Evolutionary conservation across 2,797 vertebrate species (phyloP).

Genomic region (Hirundo rustica): DNA sequence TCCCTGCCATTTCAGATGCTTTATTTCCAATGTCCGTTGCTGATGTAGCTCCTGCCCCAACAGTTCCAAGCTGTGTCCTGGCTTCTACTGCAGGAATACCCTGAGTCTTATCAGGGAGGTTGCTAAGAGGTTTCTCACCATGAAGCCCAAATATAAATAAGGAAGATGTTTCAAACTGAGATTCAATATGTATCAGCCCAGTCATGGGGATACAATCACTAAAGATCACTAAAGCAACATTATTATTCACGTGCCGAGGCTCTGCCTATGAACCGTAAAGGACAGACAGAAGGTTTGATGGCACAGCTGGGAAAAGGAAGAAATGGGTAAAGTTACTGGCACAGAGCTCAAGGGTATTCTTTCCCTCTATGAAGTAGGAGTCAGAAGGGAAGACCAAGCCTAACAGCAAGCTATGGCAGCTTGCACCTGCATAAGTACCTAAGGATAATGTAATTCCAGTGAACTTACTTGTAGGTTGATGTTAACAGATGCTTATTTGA

Average conservation of each 20-base stretch:
- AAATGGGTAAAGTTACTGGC: background rate
- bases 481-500: background rate
- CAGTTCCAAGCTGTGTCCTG: background rate
- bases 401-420: background rate
- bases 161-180: background rate
- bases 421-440: background rate
- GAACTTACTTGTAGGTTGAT: background rate
- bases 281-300: background rate
- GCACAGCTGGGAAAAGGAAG: background rate
- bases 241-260: background rate
- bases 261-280: background rate
- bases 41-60: background rate
- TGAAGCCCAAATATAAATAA: background rate
- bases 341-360: background rate
- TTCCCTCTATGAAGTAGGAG: background rate
- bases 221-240: background rate
- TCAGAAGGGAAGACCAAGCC: background rate
- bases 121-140: background rate
- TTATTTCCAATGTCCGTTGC: accelerated
- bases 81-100: background rate
- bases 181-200: background rate
- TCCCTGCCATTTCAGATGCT: background rate
- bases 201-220: background rate
- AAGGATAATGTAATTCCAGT: background rate
- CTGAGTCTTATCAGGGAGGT: background rate